phyloP scores from a whole-genome alignment of 2,113 vertebrate genomes.

The Apaloderma vittatum region DNA sequence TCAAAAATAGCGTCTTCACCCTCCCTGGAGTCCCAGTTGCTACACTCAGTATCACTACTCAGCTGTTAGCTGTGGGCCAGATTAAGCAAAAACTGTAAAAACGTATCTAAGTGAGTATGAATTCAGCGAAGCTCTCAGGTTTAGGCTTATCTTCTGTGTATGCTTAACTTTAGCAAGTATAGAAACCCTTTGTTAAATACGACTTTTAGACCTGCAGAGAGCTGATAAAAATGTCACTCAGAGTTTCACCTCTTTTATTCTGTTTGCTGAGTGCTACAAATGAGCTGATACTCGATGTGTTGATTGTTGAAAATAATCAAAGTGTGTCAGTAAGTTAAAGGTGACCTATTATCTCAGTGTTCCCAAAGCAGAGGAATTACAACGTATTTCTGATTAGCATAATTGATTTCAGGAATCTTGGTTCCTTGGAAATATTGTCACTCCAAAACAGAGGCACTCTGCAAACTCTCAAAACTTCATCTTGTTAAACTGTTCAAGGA shows the following conservation, averaged over 20 bases:
- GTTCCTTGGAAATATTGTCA: conserved; percentile 22
- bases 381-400: conserved; percentile 5
- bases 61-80: conserved; percentile 5
- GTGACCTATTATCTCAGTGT: conserved; percentile 26
- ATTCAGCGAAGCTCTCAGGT: conserved; percentile 31
- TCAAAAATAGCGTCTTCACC: conserved; percentile 45
- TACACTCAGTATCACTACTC: neutral
- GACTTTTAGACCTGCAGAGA: conserved; percentile 16
- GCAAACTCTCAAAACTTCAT: neutral
- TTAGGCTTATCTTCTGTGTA: conserved; percentile 45
- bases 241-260: conserved; percentile 29
- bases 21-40: neutral
- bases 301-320: neutral
- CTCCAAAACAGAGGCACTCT: neutral
- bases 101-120: neutral
- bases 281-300: neutral
- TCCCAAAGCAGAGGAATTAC: conserved; percentile 9
- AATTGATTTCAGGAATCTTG: conserved; percentile 45
- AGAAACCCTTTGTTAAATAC: conserved; percentile 58
- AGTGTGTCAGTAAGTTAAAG: conserved; percentile 59
- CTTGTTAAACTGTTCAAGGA: neutral
- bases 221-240: conserved; percentile 22
- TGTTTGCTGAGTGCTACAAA: conserved; percentile 10
- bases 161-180: conserved; percentile 34
- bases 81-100: conserved; percentile 24